Evolutionary conservation across 2,797 vertebrate species (phyloP).

Genomic region (Parauchenoglanis punctatus): DNA sequence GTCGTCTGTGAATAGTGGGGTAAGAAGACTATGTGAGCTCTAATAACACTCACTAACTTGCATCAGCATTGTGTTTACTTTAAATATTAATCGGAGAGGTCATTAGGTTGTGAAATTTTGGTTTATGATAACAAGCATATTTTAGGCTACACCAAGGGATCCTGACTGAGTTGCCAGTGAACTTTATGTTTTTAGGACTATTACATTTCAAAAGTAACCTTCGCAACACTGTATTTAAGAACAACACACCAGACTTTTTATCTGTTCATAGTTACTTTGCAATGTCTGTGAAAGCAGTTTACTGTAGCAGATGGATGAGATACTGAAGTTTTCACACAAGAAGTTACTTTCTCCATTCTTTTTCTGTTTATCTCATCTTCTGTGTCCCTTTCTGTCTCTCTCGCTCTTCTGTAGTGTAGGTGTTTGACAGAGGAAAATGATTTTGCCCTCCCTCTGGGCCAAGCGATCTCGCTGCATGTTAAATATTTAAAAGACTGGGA

Average conservation of each 20-base stretch:
- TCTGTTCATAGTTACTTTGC: neutral
- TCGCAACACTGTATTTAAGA: neutral
- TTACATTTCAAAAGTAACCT: too few relatives aligned
- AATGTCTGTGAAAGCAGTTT: neutral
- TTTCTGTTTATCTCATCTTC: neutral
- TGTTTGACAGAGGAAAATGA: constrained; percentile 45
- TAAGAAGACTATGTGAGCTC: too few relatives aligned
- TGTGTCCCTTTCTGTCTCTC: neutral
- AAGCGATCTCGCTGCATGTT: constrained; percentile 38
- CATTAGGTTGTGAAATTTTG: too few relatives aligned
- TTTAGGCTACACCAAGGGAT: too few relatives aligned
- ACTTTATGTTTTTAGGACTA: too few relatives aligned
- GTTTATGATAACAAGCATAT: too few relatives aligned
- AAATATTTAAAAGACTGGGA: constrained; percentile 55
- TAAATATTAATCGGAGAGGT: too few relatives aligned
- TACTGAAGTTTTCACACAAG: neutral
- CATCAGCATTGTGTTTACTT: too few relatives aligned
- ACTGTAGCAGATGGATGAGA: constrained; percentile 6
- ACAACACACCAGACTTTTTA: neutral
- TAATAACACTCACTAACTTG: too few relatives aligned
- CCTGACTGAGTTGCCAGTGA: too few relatives aligned
- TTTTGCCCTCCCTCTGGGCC: constrained; percentile 43
- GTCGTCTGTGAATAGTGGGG: too few relatives aligned
- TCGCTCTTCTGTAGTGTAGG: constrained; percentile 10
- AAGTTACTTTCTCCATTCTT: neutral